Evolutionary conservation across 2,797 vertebrate species (phyloP), one percentile per base, ranked within the genome.

Genomic region (Smutsia gigantea): DNA sequence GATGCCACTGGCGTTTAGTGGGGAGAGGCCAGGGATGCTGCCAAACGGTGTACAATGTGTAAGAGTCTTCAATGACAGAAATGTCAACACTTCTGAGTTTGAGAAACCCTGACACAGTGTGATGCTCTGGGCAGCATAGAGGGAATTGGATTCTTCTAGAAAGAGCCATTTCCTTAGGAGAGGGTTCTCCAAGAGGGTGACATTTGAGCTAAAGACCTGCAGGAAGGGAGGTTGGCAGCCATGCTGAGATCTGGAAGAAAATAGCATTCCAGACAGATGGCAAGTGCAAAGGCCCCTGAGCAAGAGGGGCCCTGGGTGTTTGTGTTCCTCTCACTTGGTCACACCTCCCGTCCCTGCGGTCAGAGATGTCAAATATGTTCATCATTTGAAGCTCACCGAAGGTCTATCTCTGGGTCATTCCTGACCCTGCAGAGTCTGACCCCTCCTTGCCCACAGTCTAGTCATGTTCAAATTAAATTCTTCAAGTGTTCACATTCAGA

Each of bases 251-350:
- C 61, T 64, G 13, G 31, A 49, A 39, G 83, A 27, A 46, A 46
- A 77, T 6, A 34, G 21, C 21, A 10, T 53, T 66, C 64, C 51
- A 63, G 34, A 83, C 25, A 59, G 46, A 69, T 0, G 0, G 15
- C 37, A 39, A 17, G 0, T 10, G 17, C 5, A 1, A 21, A 75
- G 92, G 39, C 7, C 10, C 4, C 21, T 1, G 0, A n/a, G 75
- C 59, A 59, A n/a, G 23, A 5, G 1, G 39, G 7, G 27, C 14
- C 61, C 29, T 69, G 68, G 39, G 2, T n/a, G 27, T 21, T 21
- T 11, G 0, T 2, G 5, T 66, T 55, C 42, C n/a, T 29, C 42
- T 53, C 63, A 63, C 6, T 4, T 4, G 8, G 17, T 53, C 71
- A 1, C 31, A 23, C 31, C 37, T 46, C 37, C 68, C 17, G 13